These are phyloP conservation scores for Leptopilina myrica DNA, from an alignment of 2,888 invertebrate species.

Conservation along the genomic window DNA sequence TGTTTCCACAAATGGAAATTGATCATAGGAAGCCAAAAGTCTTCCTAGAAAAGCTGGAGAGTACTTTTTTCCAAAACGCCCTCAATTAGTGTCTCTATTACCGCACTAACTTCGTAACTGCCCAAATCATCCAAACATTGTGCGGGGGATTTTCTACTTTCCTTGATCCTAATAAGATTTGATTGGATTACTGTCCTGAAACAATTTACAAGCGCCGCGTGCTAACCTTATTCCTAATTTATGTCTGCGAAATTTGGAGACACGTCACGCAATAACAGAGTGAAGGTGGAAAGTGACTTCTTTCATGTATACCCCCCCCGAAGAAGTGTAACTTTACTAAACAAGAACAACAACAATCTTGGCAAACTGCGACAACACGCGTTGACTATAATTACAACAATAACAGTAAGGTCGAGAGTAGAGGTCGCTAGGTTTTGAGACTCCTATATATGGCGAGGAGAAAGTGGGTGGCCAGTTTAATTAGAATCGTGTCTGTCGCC, in stretches of 20 bases:
- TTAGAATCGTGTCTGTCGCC: constrained; percentile 68
- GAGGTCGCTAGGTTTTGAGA: not conserved
- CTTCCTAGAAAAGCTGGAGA: too few relatives aligned
- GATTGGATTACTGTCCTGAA: too few relatives aligned
- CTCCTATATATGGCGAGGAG: constrained; percentile 28
- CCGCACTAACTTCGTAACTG: too few relatives aligned
- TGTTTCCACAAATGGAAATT: too few relatives aligned
- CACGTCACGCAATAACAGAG: constrained; percentile 18
- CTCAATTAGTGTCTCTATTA: too few relatives aligned
- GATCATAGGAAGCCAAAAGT: too few relatives aligned
- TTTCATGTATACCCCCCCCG: not conserved
- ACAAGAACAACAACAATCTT: constrained; percentile 45
- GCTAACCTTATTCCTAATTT: too few relatives aligned
- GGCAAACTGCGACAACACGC: constrained; percentile 58
- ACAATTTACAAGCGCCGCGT: not conserved
- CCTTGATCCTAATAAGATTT: too few relatives aligned
- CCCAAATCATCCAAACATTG: too few relatives aligned
- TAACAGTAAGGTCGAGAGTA: constrained; percentile 62
- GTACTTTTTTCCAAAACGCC: too few relatives aligned
- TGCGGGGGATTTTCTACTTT: too few relatives aligned
- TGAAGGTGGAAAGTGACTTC: constrained; percentile 13
- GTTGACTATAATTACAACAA: constrained; percentile 70
- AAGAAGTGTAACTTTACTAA: constrained; percentile 17
- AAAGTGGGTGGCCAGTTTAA: constrained; percentile 58
- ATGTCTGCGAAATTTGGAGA: constrained; percentile 45